These are phyloP conservation scores for Campoletis raptor DNA, from an alignment of 2,888 invertebrate species.

Conservation along the genomic window DNA sequence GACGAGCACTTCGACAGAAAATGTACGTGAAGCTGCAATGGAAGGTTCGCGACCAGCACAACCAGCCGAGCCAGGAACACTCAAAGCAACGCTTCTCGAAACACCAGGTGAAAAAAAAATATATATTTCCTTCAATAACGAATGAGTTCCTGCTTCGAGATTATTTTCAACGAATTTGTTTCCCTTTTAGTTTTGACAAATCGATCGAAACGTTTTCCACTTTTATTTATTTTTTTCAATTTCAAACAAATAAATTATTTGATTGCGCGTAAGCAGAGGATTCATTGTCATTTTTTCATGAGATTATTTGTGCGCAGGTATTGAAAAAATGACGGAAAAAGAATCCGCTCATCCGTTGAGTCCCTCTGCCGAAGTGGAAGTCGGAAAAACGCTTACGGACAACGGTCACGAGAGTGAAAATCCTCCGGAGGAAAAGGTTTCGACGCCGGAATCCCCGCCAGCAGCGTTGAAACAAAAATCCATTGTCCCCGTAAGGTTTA, in stretches of 20 bases:
- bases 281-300: neutral
- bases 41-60: slow-evolving; percentile 93
- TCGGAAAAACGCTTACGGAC: slow-evolving; percentile 70
- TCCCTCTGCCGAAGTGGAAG: slow-evolving; percentile 78
- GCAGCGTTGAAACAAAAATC: slow-evolving; percentile 74
- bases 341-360: slow-evolving; percentile 93
- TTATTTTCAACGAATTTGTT: no score
- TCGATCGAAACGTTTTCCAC: no score
- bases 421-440: slow-evolving; percentile 72
- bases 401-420: slow-evolving; percentile 69
- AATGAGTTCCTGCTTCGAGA: neutral
- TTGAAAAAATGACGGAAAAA: slow-evolving; percentile 97
- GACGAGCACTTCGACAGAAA: slow-evolving; percentile 85
- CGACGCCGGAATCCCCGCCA: slow-evolving; percentile 64
- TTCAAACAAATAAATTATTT: neutral
- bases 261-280: neutral
- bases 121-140: neutral
- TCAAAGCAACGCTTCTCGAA: slow-evolving; percentile 95
- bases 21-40: slow-evolving; percentile 89
- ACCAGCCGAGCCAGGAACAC: slow-evolving; percentile 96
- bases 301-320: slow-evolving; percentile 85
- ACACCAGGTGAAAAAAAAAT: slow-evolving; percentile 90
- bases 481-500: slow-evolving; percentile 81
- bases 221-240: no score
- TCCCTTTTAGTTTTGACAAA: no score